Percentiles rank a stretch among this genome's conserved stretches.
These are phyloP conservation scores for Hololepta plana DNA, from an alignment of 2,888 invertebrate species.

Conservation along the genomic window DNA sequence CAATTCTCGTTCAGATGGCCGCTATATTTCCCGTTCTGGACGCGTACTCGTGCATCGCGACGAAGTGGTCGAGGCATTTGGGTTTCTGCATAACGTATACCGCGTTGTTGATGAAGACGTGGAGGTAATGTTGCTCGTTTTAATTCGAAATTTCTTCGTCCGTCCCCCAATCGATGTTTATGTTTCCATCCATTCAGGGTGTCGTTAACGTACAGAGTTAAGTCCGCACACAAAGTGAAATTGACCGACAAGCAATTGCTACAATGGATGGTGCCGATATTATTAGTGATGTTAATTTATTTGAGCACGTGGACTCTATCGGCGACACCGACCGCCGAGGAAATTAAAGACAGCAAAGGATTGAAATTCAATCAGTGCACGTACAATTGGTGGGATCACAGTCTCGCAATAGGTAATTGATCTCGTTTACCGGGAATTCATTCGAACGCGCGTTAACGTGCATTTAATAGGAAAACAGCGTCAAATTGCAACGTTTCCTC, in stretches of 20 bases:
- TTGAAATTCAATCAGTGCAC: slow-evolving; percentile 78
- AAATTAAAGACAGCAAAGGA: slow-evolving; percentile 54
- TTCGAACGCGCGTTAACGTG: no score
- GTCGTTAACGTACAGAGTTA: slow-evolving; percentile 80
- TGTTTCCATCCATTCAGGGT: slow-evolving; percentile 37
- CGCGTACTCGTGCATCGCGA: slow-evolving; percentile 68
- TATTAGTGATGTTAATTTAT: slow-evolving; percentile 78
- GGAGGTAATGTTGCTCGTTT: slow-evolving; percentile 45
- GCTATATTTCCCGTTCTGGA: slow-evolving; percentile 80
- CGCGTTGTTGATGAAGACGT: slow-evolving; percentile 83
- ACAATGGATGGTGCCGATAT: slow-evolving; percentile 84
- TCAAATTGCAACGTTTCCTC: no score
- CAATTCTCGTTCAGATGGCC: slow-evolving; percentile 52
- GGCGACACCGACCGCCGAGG: slow-evolving; percentile 66
- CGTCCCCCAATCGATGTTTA: neutral
- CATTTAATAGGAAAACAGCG: no score
- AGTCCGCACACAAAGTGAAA: slow-evolving; percentile 83
- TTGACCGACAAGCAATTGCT: slow-evolving; percentile 81
- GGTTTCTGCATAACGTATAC: slow-evolving; percentile 89
- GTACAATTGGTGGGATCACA: slow-evolving; percentile 92
- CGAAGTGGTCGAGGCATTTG: slow-evolving; percentile 84
- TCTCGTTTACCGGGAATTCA: no score
- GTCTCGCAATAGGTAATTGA: slow-evolving; percentile 64
- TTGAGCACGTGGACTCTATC: slow-evolving; percentile 82
- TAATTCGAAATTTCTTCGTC: slow-evolving; percentile 1